A percentile compares a stretch with the other conserved stretches of the same genome.
Evolutionary conservation across 2,888 invertebrate species (phyloP).

Genomic region (Nezara viridula): DNA sequence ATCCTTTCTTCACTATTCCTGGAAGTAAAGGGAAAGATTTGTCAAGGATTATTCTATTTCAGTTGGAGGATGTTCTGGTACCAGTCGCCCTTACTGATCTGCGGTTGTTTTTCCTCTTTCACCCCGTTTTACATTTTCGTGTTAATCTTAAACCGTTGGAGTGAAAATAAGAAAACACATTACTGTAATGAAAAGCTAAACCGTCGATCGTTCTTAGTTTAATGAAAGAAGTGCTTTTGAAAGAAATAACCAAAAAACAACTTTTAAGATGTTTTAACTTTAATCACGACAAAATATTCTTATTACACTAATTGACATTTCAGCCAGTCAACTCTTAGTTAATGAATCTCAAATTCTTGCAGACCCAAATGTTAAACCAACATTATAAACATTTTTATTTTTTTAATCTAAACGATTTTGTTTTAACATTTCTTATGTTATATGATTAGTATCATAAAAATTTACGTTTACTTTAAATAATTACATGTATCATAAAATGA

Average conservation of each 20-base stretch:
- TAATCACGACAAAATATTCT: background rate
- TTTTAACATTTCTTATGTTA: no score
- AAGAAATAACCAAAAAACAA: background rate
- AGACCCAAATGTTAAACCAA: no score
- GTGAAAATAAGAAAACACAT: background rate
- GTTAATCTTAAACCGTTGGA: background rate
- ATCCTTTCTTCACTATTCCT: background rate
- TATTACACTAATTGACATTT: no score
- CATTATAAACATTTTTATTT: no score
- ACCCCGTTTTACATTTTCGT: background rate
- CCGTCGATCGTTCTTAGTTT: background rate
- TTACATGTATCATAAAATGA: no score
- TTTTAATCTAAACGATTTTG: no score
- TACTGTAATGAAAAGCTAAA: background rate
- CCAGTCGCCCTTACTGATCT: background rate
- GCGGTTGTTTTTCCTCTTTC: background rate
- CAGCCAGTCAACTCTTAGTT: no score
- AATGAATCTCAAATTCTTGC: no score
- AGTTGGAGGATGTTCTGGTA: background rate
- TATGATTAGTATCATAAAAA: no score
- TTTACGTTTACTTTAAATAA: no score
- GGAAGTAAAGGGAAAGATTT: background rate
- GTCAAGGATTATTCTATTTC: constrained; percentile 28
- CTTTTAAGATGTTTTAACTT: background rate
- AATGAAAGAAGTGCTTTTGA: background rate